Conservation (phyloP, 2,797 vertebrate species). For the Epinephelus awoara region DNA sequence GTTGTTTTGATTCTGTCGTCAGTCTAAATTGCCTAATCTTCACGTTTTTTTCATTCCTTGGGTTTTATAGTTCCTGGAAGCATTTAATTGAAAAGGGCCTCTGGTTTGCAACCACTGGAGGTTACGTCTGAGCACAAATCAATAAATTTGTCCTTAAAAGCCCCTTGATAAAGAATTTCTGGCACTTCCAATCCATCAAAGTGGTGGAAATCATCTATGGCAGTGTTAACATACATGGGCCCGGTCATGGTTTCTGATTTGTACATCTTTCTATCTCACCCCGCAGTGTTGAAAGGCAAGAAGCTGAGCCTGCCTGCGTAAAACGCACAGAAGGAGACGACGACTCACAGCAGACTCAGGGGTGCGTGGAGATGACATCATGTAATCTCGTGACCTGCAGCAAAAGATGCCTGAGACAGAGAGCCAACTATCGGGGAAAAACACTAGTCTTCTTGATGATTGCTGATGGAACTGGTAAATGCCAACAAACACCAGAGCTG, state of each 20-base stretch:
- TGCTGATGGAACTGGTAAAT: conserved; percentile 85
- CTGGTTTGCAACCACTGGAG: not conserved
- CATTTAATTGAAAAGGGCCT: not conserved
- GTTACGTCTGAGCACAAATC: not conserved
- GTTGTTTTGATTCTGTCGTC: not conserved
- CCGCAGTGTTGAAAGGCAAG: conserved; percentile 97
- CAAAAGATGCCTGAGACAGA: conserved; percentile 90
- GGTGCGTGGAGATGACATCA: conserved; percentile 86
- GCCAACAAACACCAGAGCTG: conserved; percentile 88
- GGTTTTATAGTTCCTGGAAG: not conserved
- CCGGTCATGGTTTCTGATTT: not conserved
- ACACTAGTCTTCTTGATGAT: conserved; percentile 83
- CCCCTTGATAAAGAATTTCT: not conserved
- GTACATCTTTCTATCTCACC: conserved; percentile 23
- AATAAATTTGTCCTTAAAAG: not conserved
- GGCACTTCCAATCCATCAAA: not conserved
- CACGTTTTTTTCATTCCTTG: not conserved
- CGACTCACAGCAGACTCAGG: conserved; percentile 90
- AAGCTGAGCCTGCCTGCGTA: conserved; percentile 99
- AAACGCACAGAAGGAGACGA: conserved; percentile 83
- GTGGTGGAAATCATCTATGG: not conserved
- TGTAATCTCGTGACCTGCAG: conserved; percentile 84
- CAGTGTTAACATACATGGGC: not conserved
- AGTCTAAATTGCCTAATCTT: not conserved
- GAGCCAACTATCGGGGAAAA: conserved; percentile 77